These are phyloP conservation scores for Archilochus colubris DNA, from an alignment of 2,113 vertebrate genomes.

Conservation along the genomic window DNA sequence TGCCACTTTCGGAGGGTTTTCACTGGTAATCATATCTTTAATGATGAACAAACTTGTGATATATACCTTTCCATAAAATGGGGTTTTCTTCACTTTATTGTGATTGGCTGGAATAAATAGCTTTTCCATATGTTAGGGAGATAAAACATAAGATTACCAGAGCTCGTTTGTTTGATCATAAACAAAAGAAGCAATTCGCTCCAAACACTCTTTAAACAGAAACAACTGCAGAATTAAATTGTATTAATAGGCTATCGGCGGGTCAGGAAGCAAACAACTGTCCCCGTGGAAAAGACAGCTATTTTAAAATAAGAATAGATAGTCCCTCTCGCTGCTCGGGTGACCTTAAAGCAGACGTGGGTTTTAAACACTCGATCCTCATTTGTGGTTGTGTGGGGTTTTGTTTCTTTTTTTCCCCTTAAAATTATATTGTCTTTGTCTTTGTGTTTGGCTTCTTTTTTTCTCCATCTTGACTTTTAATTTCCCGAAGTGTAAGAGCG, in stretches of 20 bases:
- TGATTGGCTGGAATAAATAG: slow-evolving; percentile 87
- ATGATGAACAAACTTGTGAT: slow-evolving; percentile 98
- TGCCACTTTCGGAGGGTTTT: slow-evolving; percentile 93
- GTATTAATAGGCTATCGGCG: slow-evolving; percentile 73
- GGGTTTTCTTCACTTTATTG: slow-evolving; percentile 86
- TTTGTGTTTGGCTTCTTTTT: not conserved
- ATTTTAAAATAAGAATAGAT: slow-evolving; percentile 30
- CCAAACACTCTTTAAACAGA: slow-evolving; percentile 80
- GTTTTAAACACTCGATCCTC: slow-evolving; percentile 9
- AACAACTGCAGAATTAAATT: slow-evolving; percentile 79
- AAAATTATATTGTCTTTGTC: not conserved
- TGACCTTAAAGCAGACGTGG: slow-evolving; percentile 10
- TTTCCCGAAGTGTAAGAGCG: not conserved
- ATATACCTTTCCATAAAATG: slow-evolving; percentile 94
- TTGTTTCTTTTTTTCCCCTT: not conserved
- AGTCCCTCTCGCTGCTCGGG: not conserved
- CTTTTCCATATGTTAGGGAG: slow-evolving; percentile 89
- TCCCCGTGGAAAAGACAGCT: slow-evolving; percentile 57
- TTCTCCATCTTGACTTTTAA: not conserved
- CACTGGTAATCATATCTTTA: slow-evolving; percentile 97
- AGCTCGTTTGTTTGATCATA: slow-evolving; percentile 81
- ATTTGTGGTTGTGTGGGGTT: too few relatives aligned
- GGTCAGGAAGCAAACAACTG: slow-evolving; percentile 68
- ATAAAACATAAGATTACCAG: slow-evolving; percentile 88
- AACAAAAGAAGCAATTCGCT: slow-evolving; percentile 84